phyloP scores from a whole-genome alignment of 2,888 invertebrate genomes.

The Noctua pronuba region DNA sequence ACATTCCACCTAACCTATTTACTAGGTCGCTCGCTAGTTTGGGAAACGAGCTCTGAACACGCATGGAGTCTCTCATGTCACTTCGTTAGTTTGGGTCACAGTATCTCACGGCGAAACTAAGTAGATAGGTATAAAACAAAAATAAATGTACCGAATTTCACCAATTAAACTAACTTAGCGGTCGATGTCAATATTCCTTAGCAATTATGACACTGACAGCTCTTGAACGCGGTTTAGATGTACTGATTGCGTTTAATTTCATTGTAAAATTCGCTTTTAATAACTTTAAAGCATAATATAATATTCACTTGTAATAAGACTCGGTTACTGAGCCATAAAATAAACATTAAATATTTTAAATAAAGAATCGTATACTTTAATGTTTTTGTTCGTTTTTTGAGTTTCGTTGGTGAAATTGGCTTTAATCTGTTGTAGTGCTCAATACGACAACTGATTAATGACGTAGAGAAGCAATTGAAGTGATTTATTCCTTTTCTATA shows the following conservation, averaged over 20 bases:
- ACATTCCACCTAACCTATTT: constrained; percentile 70
- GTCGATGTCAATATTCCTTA: not conserved
- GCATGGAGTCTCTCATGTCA: constrained; percentile 64
- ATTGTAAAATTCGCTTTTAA: too few relatives aligned
- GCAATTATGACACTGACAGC: not conserved
- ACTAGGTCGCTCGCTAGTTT: constrained; percentile 72
- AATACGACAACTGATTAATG: constrained; percentile 37
- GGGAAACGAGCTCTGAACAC: constrained; percentile 72
- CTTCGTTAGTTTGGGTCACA: constrained; percentile 42
- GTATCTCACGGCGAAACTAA: constrained; percentile 20
- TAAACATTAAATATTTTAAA: too few relatives aligned
- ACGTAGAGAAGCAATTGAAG: not conserved
- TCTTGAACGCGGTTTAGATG: too few relatives aligned
- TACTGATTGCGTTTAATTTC: too few relatives aligned
- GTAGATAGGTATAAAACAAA: not conserved
- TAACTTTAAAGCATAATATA: too few relatives aligned
- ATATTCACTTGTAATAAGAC: too few relatives aligned
- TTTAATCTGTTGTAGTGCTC: constrained; percentile 35
- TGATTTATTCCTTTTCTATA: not conserved
- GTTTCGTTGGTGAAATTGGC: not conserved
- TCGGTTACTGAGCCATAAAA: too few relatives aligned
- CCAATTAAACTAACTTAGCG: not conserved
- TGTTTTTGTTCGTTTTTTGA: too few relatives aligned
- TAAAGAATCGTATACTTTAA: too few relatives aligned
- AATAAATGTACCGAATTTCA: not conserved